These are phyloP conservation scores for Megaustenia siamemsis DNA, from an alignment of 2,888 invertebrate species.

Conservation along the genomic window DNA sequence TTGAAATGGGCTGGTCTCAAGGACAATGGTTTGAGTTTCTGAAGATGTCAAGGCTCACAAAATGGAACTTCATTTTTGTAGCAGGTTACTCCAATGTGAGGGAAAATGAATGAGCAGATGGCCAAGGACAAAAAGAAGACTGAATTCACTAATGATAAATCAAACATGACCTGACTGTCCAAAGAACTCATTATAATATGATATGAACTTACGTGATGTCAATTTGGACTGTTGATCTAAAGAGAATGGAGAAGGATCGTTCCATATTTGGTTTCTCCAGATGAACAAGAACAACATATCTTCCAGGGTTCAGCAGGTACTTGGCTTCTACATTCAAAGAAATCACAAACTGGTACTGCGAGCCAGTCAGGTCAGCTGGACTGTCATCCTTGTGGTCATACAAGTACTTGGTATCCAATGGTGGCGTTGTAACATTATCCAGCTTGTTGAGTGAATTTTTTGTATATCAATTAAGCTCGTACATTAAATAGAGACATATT, in stretches of 20 bases:
- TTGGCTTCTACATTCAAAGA: conserved; percentile 87
- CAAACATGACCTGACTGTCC: too few relatives aligned
- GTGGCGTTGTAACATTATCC: conserved; percentile 38
- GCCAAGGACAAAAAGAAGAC: too few relatives aligned
- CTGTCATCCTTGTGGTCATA: conserved; percentile 61
- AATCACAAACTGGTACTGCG: conserved; percentile 54
- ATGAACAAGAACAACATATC: conserved; percentile 87
- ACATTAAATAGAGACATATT: too few relatives aligned
- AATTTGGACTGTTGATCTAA: conserved; percentile 61
- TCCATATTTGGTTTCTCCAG: conserved; percentile 86
- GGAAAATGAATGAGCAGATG: too few relatives aligned
- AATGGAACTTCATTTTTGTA: too few relatives aligned
- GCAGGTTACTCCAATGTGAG: too few relatives aligned
- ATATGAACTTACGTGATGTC: conserved; percentile 64
- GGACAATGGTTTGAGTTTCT: too few relatives aligned
- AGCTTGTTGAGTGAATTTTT: not conserved
- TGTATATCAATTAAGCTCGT: too few relatives aligned
- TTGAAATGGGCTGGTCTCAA: too few relatives aligned
- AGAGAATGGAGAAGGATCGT: conserved; percentile 85
- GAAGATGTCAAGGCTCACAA: too few relatives aligned
- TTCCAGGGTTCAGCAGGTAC: conserved; percentile 87
- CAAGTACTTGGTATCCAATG: conserved; percentile 60
- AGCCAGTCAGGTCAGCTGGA: conserved; percentile 45
- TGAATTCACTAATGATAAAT: too few relatives aligned
- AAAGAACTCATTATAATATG: too few relatives aligned